phyloP scores from a whole-genome alignment of 2,113 vertebrate species.

The Prochilodus magdalenae region DNA sequence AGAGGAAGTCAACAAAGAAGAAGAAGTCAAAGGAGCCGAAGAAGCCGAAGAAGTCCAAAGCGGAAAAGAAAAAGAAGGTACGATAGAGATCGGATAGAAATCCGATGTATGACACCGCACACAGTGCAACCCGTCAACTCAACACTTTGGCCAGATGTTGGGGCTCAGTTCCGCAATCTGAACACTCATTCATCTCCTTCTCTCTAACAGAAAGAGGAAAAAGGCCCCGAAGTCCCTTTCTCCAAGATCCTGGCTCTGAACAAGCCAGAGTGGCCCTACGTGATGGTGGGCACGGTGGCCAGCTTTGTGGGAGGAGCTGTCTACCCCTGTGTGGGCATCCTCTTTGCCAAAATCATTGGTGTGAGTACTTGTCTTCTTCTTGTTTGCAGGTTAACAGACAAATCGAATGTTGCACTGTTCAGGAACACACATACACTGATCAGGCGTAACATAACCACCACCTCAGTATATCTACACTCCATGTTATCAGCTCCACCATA shows the following conservation, averaged over 20 bases:
- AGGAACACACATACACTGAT: too few species aligned
- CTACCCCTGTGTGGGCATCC: constrained; percentile 70
- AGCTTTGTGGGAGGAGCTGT: constrained; percentile 70
- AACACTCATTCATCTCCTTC: background rate
- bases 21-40: too few species aligned
- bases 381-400: constrained; percentile 6
- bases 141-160: too few species aligned
- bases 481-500: too few species aligned
- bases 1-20: constrained; percentile 32
- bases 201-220: constrained; percentile 64
- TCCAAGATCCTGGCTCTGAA: constrained; percentile 74
- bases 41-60: background rate
- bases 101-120: too few species aligned
- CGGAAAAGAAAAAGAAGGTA: constrained; percentile 57
- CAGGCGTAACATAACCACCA: too few species aligned
- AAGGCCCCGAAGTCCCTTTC: constrained; percentile 65
- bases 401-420: too few species aligned
- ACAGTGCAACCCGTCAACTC: too few species aligned
- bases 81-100: background rate
- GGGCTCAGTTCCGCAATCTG: background rate
- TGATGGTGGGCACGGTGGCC: constrained; percentile 70
- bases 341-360: constrained; percentile 78
- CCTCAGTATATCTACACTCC: too few species aligned
- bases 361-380: constrained; percentile 62
- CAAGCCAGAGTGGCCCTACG: constrained; percentile 73